Evolutionary conservation across 1,140 invertebrate genomes (phyloP), one percentile per base, ranked within the genome.

Genomic region (Apolygus lucorum): DNA sequence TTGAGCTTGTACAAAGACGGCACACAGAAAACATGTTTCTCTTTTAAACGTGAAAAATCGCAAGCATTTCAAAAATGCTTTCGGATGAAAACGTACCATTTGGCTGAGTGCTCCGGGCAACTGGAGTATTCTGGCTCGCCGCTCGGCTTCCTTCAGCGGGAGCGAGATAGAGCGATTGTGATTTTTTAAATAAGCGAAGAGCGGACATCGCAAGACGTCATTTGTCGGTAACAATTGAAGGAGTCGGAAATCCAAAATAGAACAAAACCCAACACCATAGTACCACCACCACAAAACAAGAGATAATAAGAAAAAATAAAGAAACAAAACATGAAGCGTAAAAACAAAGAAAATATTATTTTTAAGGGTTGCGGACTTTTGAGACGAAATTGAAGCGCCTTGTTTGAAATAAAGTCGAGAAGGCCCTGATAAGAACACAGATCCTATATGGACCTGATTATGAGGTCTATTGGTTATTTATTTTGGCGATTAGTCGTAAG

Each of bases 11-110:
- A 24, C 4, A 59, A 59, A 59, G 54, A 59, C 54, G 22, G 2
- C 54, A 59, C 54, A 59, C 54, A 59, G n/a, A n/a, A n/a, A 59
- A 59, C 54, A 21, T 11, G 11, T 24, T 17, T 17, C 4, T 17
- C 54, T 59, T 59, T 4, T n/a, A n/a, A n/a, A n/a, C n/a, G n/a
- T n/a, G n/a, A n/a, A n/a, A n/a, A n/a, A n/a, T n/a, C n/a, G n/a
- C n/a, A n/a, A n/a, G n/a, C n/a, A n/a, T n/a, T n/a, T n/a, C n/a
- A n/a, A n/a, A n/a, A n/a, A n/a, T n/a, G n/a, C n/a, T n/a, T n/a
- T n/a, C n/a, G n/a, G n/a, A n/a, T n/a, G n/a, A 59, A 54, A 8
- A 70, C 69, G 49, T 70, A 70, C 69, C 69, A 67, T 70, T 21
- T 70, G 69, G 49, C 69, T 67, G 26, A 70, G 63, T 25, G 64